Percentiles rank a stretch among this genome's conserved stretches.
Evolutionary conservation across 2,888 invertebrate species (phyloP).

Genomic region (Galerucella nymphaeae): DNA sequence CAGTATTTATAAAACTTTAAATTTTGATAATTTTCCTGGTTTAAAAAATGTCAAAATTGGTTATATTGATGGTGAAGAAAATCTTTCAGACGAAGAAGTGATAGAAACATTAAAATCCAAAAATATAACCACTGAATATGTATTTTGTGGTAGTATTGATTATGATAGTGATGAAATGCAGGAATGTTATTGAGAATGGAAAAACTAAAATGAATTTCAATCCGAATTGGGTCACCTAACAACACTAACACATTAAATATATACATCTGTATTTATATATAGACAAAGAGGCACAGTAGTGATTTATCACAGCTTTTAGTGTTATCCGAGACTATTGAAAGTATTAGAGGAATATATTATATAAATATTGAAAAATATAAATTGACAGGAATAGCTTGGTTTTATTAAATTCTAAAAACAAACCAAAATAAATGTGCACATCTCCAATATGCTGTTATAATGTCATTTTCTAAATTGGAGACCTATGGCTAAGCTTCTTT

Average conservation of each 20-base stretch:
- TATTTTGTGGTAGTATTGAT: slow-evolving; percentile 30
- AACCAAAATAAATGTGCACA: too few relatives aligned
- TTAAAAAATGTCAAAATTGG: slow-evolving; percentile 27
- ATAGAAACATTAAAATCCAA: slow-evolving; percentile 16
- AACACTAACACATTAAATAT: not conserved
- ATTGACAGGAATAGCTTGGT: too few relatives aligned
- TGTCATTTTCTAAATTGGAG: too few relatives aligned
- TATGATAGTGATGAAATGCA: slow-evolving; percentile 12
- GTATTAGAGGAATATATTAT: too few relatives aligned
- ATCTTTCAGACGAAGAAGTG: slow-evolving; percentile 6
- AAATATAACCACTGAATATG: slow-evolving; percentile 21
- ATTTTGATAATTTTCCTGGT: slow-evolving; percentile 21
- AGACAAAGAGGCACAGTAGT: too few relatives aligned
- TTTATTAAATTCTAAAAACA: too few relatives aligned
- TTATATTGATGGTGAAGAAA: slow-evolving; percentile 18
- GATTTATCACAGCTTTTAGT: too few relatives aligned
- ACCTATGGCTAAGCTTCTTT: too few relatives aligned
- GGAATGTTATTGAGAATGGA: slow-evolving; percentile 16
- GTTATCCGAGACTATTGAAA: too few relatives aligned
- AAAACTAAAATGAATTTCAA: not conserved
- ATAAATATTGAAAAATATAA: too few relatives aligned
- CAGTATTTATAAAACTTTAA: slow-evolving; percentile 17
- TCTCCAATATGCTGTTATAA: too few relatives aligned
- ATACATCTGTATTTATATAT: too few relatives aligned
- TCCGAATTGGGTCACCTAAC: not conserved